Evolutionary conservation across 2,888 invertebrate species (phyloP).

Genomic region (Cantharis rufa): DNA sequence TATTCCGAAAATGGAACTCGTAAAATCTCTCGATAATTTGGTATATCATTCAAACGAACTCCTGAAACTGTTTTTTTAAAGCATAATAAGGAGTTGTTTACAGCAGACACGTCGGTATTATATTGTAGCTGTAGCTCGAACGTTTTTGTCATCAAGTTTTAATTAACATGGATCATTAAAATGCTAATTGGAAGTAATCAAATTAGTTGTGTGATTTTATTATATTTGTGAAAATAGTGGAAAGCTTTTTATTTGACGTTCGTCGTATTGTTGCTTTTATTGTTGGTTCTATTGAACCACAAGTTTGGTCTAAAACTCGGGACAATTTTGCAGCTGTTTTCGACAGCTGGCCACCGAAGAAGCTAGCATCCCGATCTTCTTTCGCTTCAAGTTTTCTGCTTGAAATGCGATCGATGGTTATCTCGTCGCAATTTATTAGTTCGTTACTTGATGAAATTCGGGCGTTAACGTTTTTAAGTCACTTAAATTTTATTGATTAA

Average conservation of each 20-base stretch:
- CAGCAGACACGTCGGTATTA: neutral
- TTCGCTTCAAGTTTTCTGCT: conserved; percentile 35
- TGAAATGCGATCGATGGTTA: conserved; percentile 35
- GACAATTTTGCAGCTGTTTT: conserved; percentile 30
- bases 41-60: neutral
- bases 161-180: neutral
- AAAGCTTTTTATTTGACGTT: neutral
- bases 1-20: neutral
- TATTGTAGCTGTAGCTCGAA: neutral
- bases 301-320: neutral
- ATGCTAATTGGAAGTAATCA: neutral
- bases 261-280: conserved; percentile 1
- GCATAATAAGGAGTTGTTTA: too few species aligned
- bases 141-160: neutral
- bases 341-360: conserved; percentile 40
- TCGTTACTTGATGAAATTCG: conserved; percentile 2
- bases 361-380: conserved; percentile 36
- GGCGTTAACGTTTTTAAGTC: conserved; percentile 3
- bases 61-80: too few species aligned
- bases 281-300: neutral
- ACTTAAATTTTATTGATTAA: neutral
- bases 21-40: too few species aligned
- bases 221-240: neutral
- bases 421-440: conserved; percentile 29
- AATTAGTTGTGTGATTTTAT: neutral